Percentiles rank a stretch among this genome's conserved stretches.
Conservation (phyloP, 2,797 vertebrate genomes). For the Myiotriccus ornatus region DNA sequence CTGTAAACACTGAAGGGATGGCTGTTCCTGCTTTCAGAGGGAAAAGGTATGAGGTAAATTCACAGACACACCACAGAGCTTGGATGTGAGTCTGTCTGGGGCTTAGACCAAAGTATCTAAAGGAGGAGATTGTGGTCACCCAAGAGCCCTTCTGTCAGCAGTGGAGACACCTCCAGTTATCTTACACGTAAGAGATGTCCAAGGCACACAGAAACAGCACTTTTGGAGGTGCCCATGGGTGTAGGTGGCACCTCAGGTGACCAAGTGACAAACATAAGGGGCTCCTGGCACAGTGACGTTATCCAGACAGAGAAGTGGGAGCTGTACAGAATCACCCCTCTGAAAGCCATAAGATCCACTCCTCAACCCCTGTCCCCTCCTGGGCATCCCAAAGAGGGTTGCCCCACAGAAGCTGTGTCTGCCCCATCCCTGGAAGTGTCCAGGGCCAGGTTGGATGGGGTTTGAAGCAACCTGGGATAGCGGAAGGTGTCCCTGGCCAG, state of each 20-base stretch:
- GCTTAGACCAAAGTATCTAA: neutral
- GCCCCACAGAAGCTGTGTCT: neutral
- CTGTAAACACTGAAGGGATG: neutral
- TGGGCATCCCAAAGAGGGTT: neutral
- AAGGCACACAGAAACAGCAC: neutral
- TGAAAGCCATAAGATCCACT: neutral
- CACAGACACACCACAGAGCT: neutral
- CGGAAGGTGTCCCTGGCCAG: neutral
- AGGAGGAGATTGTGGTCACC: neutral
- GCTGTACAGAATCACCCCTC: neutral
- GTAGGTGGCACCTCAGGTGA: neutral
- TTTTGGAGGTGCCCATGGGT: neutral
- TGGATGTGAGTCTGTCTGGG: neutral
- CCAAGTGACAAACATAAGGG: neutral
- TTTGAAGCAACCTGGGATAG: neutral
- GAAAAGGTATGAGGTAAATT: neutral
- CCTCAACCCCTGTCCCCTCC: neutral
- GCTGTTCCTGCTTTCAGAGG: neutral
- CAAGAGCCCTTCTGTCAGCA: neutral
- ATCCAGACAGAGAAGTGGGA: neutral
- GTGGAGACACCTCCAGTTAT: neutral
- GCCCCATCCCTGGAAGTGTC: neutral
- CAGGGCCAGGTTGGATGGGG: neutral
- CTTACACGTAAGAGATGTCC: neutral
- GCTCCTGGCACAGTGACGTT: neutral